Evolutionary conservation across 1,140 invertebrate genomes (phyloP), one percentile per base, ranked within the genome.

Genomic region (Agrypnia vestita): DNA sequence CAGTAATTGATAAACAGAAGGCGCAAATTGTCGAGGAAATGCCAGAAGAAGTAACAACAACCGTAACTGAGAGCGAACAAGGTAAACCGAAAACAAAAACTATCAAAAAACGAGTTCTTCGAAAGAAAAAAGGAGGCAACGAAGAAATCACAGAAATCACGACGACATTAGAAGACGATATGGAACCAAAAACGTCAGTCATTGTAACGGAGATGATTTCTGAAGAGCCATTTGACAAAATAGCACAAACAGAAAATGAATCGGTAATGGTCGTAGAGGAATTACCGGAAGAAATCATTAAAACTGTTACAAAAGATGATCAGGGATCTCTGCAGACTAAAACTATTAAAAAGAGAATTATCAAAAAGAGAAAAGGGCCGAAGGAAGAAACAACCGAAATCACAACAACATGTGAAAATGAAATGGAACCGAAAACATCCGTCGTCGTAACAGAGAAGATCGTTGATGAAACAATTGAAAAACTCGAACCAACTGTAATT

Each of bases 351-450:
- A 72, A 72, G 69, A 51, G 47, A 72, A 53, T 55, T 21, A 72
- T 72, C 4, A 72, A 72, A 53, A 72, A 72, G 19, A 72, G 19
- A 25, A 72, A 21, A 17, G 69, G 17, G 0, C 46, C 19, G 0
- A 51, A 72, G 21, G 47, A 72, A 72, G 69, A 72, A 53, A 6
- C 9, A 3, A 53, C n/a, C 0, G 69, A 73, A 73, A 73, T 81
- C n/a, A 84, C 84, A 49, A 81, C 84, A 49, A 80, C 84, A 80
- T 78, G 86, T 82, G 77, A 79, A n/a, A 81, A 80, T 11, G 77
- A 80, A 69, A n/a, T n/a, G n/a, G 51, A 71, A 76, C 78, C 83
- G 0, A 62, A 82, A n/a, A 78, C 80, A 43, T 71, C 80, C 49
- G 79, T 80, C 64, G 85, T 73, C 25, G 84, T 86, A 7, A 69